Base-by-base conservation (phyloP, 2,113 vertebrate genomes). In the Tenrec ecaudatus region DNA sequence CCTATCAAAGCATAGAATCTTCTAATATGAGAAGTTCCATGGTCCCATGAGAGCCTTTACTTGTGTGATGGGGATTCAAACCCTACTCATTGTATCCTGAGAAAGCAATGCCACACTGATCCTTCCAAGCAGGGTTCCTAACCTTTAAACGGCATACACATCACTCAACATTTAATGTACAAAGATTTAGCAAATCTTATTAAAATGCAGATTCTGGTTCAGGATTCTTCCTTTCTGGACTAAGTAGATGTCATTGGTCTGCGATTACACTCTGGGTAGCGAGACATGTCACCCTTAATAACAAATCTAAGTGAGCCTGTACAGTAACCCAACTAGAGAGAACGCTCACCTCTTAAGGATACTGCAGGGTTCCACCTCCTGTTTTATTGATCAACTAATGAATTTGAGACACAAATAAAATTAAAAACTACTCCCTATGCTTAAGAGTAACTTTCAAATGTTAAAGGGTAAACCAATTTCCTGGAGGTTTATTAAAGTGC, bases 401-500 rank as follows among this genome's bases (percentile, higher is more conserved):
- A 66, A 81, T 25, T 43, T 17, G 3, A 71, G 36, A 69, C 68
- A 68, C 27, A 94, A 80, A 93, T 25, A 68, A 12, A 76, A 25
- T 27, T 36, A 90, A 90, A 38, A 88, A 71, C 2, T 19, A 2
- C 17, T 25, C 64, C 31, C 38, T 38, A 66, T 40, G 36, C 22
- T 62, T 62, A 62, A 88, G 90, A 73, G n/a, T 62, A 43, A 53
- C 5, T 6, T 29, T 38, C 47, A 89, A 86, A 36, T 82, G 47
- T 53, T 27, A 88, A 16, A 17, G 91, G 27, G n/a, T 19, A 23
- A 14, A 81, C 82, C 29, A 58, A 87, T 86, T 82, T 66, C 75
- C n/a, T 71, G 23, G 17, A 87, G 60, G 3, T 60, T 95, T 88
- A 40, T 93, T 69, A 76, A 40, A 90, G 85, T 29, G 14, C 33